Evolutionary conservation across 1,140 invertebrate species (phyloP), one percentile per base, ranked within the genome.

Genomic region (Oppia nitens): DNA sequence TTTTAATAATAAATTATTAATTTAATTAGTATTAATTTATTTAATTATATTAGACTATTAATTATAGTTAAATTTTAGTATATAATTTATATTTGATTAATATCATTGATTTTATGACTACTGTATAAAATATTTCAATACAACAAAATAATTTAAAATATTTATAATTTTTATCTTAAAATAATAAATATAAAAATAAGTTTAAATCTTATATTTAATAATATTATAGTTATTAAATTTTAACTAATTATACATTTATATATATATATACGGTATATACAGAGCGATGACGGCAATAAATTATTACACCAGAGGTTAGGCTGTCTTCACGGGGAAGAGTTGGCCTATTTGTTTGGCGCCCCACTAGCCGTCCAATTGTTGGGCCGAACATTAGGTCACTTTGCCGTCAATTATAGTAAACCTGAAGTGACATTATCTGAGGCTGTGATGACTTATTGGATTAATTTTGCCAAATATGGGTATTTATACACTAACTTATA

Each of bases 351-450:
- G 47, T 82, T 89, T 25, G 80, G 79, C 1, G 83, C 77, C 49
- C 77, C 77, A n/a, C 63, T 78, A 21, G 66, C 87, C n/a, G 63
- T 66, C 32, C 83, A 84, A 67, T 92, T 90, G 70, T 81, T 81
- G 27, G 80, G 81, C 65, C 60, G 67, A 28, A 47, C 47, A 76
- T 24, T 69, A 2, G 52, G 62, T 12, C 63, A 67, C 59, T 76
- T 73, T 63, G 66, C 67, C 3, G 63, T 63, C 40, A 86, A 85
- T 71, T 91, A 83, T 73, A 82, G 79, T 23, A 71, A 79, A 14
- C 78, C 52, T 25, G 87, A 90, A 70, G 77, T 81, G 63, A 77
- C 78, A 9, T 79, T 89, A 14, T 79, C 84, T 0, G 81, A 85
- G 66, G 78, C 81, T 1, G 76, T 87, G 1, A 81, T 91, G 63